Percentiles rank a stretch among this genome's conserved stretches.
Evolutionary conservation across 2,113 vertebrate species (phyloP).

Genomic region (Philantomba maxwellii): DNA sequence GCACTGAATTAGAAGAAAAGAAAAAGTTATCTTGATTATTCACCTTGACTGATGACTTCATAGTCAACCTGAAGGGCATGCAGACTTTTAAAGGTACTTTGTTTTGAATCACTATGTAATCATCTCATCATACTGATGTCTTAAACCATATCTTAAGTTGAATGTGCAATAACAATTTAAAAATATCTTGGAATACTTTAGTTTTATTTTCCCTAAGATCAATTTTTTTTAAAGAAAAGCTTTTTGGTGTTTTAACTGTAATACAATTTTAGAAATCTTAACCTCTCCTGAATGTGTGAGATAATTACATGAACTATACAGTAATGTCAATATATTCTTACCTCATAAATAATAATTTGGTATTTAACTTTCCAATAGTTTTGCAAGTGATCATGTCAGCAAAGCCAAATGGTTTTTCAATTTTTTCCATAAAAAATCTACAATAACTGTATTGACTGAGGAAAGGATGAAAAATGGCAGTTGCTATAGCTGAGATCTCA

Average conservation of each 20-base stretch:
- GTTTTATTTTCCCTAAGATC: background rate
- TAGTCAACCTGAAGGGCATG: background rate
- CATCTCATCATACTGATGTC: background rate
- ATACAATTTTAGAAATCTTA: background rate
- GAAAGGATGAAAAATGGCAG: background rate
- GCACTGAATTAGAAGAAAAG: constrained; percentile 84
- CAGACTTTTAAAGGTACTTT: background rate
- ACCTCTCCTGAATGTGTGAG: background rate
- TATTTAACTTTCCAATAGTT: background rate
- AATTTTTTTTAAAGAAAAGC: background rate
- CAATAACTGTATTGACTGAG: background rate
- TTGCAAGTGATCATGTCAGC: background rate
- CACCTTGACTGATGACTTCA: background rate
- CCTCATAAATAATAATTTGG: background rate
- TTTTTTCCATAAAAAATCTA: background rate
- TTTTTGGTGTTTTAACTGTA: background rate
- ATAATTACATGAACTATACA: background rate
- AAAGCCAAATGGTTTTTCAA: background rate
- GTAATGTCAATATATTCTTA: background rate
- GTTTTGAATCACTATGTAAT: background rate
- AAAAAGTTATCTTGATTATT: constrained; percentile 46
- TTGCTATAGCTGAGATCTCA: background rate
- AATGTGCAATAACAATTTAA: background rate
- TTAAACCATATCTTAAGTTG: background rate
- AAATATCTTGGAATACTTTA: background rate